These are phyloP conservation scores for Trimorus sp. DNA, from an alignment of 2,888 invertebrate genomes.

Conservation along the genomic window DNA sequence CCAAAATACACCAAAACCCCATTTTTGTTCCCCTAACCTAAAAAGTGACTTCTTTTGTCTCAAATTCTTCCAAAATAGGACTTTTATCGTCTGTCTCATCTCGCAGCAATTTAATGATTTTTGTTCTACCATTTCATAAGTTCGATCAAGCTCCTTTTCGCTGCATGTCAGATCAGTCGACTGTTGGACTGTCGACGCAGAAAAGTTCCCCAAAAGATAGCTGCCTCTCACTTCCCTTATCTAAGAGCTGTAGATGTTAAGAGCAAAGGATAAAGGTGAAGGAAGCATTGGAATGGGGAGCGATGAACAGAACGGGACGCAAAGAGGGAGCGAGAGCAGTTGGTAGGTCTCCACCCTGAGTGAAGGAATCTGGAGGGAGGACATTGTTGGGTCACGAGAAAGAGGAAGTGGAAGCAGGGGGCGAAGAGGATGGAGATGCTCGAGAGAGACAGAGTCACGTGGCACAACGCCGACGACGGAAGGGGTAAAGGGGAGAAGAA, in stretches of 20 bases:
- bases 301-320: slow-evolving; percentile 38
- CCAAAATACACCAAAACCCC: no score
- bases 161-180: slow-evolving; percentile 59
- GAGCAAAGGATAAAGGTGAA: slow-evolving; percentile 52
- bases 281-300: slow-evolving; percentile 44
- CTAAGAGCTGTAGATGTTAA: slow-evolving; percentile 58
- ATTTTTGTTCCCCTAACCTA: no score
- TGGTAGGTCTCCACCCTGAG: slow-evolving; percentile 71
- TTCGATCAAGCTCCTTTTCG: slow-evolving; percentile 55
- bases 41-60: no score
- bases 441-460: slow-evolving; percentile 66
- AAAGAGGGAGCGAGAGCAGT: slow-evolving; percentile 53
- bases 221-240: slow-evolving; percentile 59
- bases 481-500: slow-evolving; percentile 67
- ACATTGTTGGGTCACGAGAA: slow-evolving; percentile 76
- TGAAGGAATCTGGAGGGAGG: slow-evolving; percentile 71
- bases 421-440: slow-evolving; percentile 62
- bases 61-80: no score
- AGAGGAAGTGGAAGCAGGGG: slow-evolving; percentile 60
- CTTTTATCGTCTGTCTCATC: no score
- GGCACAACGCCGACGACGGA: slow-evolving; percentile 62
- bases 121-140: slow-evolving; percentile 7
- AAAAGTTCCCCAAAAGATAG: slow-evolving; percentile 53
- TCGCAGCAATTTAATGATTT: no score
- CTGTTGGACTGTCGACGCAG: slow-evolving; percentile 54